Evolutionary conservation across 2,888 invertebrate species (phyloP).

Genomic region (Macaria liturata): DNA sequence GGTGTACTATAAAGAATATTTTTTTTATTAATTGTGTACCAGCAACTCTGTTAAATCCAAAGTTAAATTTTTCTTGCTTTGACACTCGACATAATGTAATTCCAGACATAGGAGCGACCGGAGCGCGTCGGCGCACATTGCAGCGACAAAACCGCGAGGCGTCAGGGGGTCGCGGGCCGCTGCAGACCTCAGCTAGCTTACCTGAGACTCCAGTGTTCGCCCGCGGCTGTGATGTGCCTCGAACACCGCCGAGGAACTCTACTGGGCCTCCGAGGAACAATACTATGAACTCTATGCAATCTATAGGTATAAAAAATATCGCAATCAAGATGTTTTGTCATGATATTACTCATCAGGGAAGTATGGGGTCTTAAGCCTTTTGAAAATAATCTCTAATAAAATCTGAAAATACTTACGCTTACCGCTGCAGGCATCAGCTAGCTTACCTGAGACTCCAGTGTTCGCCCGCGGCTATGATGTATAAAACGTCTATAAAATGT

Average conservation of each 20-base stretch:
- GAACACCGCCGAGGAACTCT: slow-evolving; percentile 90
- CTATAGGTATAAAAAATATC: slow-evolving; percentile 62
- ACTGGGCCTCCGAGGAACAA: slow-evolving; percentile 86
- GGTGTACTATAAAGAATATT: too few species aligned
- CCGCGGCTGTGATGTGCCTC: slow-evolving; percentile 91
- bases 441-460: slow-evolving; percentile 94
- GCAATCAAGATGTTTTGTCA: too few species aligned
- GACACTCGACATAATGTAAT: slow-evolving; percentile 18
- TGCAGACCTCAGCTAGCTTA: slow-evolving; percentile 93
- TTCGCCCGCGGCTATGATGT: slow-evolving; percentile 93
- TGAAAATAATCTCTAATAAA: too few species aligned
- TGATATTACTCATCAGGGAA: too few species aligned
- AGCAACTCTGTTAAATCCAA: too few species aligned
- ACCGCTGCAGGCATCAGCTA: slow-evolving; percentile 91
- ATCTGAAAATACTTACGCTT: slow-evolving; percentile 62
- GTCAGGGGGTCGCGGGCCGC: slow-evolving; percentile 80
- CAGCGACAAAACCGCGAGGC: slow-evolving; percentile 76
- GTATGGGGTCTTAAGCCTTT: too few species aligned
- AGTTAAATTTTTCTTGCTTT: too few species aligned
- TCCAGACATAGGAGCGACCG: slow-evolving; percentile 72
- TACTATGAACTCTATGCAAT: slow-evolving; percentile 84
- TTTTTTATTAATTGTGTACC: too few species aligned
- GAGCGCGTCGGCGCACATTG: slow-evolving; percentile 76
- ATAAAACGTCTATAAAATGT: too few species aligned
- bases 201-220: slow-evolving; percentile 96